Percentiles rank a stretch among this genome's conserved stretches.
phyloP scores from a whole-genome alignment of 2,888 invertebrate genomes.

The Andrena hattorfiana region DNA sequence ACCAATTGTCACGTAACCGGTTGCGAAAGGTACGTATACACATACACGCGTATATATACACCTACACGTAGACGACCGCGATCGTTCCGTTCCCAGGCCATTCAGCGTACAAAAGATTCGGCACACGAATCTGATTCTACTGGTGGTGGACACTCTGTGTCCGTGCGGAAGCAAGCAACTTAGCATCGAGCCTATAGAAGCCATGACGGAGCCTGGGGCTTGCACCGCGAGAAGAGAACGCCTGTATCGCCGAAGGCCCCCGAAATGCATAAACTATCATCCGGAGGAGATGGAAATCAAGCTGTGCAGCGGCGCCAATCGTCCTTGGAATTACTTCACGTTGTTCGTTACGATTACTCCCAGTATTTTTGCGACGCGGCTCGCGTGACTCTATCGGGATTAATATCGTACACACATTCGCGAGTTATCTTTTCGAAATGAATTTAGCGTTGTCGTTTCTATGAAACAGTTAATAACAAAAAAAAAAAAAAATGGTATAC shows the following conservation, averaged over 20 bases:
- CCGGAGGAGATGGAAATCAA: constrained; percentile 89
- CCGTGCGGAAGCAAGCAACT: constrained; percentile 95
- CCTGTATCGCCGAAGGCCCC: constrained; percentile 90
- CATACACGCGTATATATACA: too few species aligned
- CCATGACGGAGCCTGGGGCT: constrained; percentile 82
- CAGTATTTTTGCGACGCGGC: constrained; percentile 35
- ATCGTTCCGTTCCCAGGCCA: constrained; percentile 87
- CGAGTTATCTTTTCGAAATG: constrained; percentile 71
- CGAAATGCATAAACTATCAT: constrained; percentile 95
- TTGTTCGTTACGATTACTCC: constrained; percentile 39
- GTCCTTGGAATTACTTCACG: constrained; percentile 37
- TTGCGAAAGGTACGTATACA: constrained; percentile 90
- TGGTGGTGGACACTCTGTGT: constrained; percentile 95
- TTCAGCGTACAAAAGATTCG: constrained; percentile 97
- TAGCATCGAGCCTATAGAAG: constrained; percentile 90
- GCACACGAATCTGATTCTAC: constrained; percentile 94
- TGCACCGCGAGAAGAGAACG: constrained; percentile 86
- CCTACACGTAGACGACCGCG: too few species aligned
- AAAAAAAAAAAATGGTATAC: constrained; percentile 59
- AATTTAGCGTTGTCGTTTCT: constrained; percentile 71
- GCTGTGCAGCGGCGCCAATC: constrained; percentile 79
- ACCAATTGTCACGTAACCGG: constrained; percentile 95
- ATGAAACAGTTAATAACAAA: constrained; percentile 64
- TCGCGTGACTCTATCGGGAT: constrained; percentile 67
- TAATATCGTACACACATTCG: constrained; percentile 45